These are phyloP conservation scores for Scomber scombrus DNA, from an alignment of 2,113 vertebrate genomes.

Conservation along the genomic window DNA sequence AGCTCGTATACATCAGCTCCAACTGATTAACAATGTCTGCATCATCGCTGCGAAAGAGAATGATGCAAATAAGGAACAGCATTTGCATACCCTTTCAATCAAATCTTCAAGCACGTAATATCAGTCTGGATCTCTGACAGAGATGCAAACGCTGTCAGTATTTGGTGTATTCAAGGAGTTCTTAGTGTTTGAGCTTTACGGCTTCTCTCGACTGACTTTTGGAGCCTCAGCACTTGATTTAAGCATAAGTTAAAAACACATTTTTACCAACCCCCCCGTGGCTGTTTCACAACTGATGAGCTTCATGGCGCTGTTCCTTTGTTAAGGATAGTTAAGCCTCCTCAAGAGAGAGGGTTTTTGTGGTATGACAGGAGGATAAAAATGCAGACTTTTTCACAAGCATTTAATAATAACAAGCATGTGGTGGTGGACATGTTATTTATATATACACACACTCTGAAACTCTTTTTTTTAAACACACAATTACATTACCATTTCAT, in stretches of 20 bases:
- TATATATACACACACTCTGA: neutral
- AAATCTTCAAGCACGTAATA: slow-evolving; percentile 48
- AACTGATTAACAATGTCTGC: slow-evolving; percentile 50
- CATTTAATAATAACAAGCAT: slow-evolving; percentile 36
- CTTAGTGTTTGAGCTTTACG: slow-evolving; percentile 8
- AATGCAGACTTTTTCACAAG: slow-evolving; percentile 45
- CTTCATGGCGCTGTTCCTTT: slow-evolving; percentile 43
- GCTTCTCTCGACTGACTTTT: slow-evolving; percentile 13
- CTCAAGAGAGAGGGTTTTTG: slow-evolving; percentile 30
- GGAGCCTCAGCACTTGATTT: slow-evolving; percentile 26
- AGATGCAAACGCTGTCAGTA: slow-evolving; percentile 38
- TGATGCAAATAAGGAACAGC: slow-evolving; percentile 55
- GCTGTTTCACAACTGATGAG: slow-evolving; percentile 53
- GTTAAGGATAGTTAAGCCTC: slow-evolving; percentile 46
- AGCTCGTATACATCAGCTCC: slow-evolving; percentile 42
- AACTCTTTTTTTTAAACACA: slow-evolving; percentile 26
- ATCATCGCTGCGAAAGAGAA: slow-evolving; percentile 32
- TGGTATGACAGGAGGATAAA: slow-evolving; percentile 36
- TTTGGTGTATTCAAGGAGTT: slow-evolving; percentile 23
- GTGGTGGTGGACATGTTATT: neutral
- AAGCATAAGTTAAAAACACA: slow-evolving; percentile 39
- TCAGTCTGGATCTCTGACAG: slow-evolving; percentile 60
- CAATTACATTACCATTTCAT: neutral
- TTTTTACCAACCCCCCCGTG: slow-evolving; percentile 25
- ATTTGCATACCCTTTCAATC: slow-evolving; percentile 68